phyloP scores from a whole-genome alignment of 2,888 invertebrate species.

The Hecatera dysodea region DNA sequence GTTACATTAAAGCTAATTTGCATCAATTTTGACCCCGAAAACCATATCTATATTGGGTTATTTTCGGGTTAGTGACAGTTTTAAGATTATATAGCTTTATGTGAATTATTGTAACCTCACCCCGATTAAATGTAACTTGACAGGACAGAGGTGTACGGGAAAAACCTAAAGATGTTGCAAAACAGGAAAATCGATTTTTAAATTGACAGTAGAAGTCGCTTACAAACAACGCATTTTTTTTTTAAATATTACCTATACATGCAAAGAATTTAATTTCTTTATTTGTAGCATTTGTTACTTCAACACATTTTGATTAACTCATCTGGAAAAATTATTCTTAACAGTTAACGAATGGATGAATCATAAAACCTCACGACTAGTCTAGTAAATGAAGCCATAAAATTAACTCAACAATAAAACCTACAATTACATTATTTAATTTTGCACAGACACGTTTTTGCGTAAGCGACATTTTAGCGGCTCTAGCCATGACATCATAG shows the following conservation, averaged over 20 bases:
- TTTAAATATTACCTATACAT: too few relatives aligned
- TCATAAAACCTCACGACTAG: constrained; percentile 17
- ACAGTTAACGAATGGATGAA: background rate
- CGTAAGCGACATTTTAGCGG: constrained; percentile 9
- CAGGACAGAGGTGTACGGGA: background rate
- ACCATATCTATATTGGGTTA: too few relatives aligned
- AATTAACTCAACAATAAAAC: constrained; percentile 7
- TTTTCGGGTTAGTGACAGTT: too few relatives aligned
- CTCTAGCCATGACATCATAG: constrained; percentile 15
- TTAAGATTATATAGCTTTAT: too few relatives aligned
- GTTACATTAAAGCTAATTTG: too few relatives aligned
- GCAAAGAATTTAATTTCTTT: background rate
- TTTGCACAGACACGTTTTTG: background rate
- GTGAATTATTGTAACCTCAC: too few relatives aligned
- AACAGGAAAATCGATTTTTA: constrained; percentile 25
- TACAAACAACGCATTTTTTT: background rate
- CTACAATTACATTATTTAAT: background rate
- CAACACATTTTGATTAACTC: background rate
- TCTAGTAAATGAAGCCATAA: background rate
- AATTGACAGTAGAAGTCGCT: background rate
- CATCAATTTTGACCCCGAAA: too few relatives aligned
- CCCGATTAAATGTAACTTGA: too few relatives aligned
- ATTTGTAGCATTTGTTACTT: background rate
- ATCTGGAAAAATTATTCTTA: background rate
- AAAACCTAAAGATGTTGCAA: constrained; percentile 17